Evolutionary conservation across 2,888 invertebrate species (phyloP).

Genomic region (Brachycybe producta): DNA sequence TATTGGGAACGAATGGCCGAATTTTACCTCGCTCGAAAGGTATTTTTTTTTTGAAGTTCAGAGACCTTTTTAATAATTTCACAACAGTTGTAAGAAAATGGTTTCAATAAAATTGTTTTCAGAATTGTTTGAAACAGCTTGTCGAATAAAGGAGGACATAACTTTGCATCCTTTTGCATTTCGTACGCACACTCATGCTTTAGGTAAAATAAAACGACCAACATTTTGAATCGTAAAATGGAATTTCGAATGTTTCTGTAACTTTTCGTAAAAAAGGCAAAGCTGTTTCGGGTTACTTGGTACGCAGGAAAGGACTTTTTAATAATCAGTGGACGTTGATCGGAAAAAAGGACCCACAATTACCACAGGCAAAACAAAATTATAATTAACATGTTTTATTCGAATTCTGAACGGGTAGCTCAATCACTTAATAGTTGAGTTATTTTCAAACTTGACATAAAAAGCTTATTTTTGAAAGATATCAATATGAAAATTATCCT

Average conservation of each 20-base stretch:
- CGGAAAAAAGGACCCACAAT: constrained; percentile 72
- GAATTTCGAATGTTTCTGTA: background rate
- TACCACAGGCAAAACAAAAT: constrained; percentile 41
- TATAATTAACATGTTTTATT: background rate
- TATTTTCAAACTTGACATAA: too few relatives aligned
- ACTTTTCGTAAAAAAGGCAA: constrained; percentile 49
- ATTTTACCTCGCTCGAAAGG: constrained; percentile 38
- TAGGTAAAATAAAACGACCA: constrained; percentile 44
- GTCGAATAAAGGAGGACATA: constrained; percentile 63
- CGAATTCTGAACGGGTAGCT: background rate
- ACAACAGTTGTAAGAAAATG: too few relatives aligned
- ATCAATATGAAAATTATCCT: too few relatives aligned
- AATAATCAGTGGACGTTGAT: constrained; percentile 57
- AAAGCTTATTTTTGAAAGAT: too few relatives aligned
- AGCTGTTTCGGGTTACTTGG: constrained; percentile 70
- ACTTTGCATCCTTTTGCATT: constrained; percentile 88
- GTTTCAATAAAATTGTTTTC: background rate
- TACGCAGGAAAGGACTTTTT: constrained; percentile 43
- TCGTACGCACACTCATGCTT: constrained; percentile 81
- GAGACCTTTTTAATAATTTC: too few relatives aligned
- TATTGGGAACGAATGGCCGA: constrained; percentile 73
- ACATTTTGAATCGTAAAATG: constrained; percentile 1
- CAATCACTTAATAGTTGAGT: background rate
- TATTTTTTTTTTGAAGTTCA: too few relatives aligned
- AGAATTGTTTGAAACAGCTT: constrained; percentile 85